Percentiles rank a stretch among this genome's conserved stretches.
These are phyloP conservation scores for Drosophila bunnanda DNA, from an alignment of 2,888 invertebrate genomes.

Conservation along the genomic window DNA sequence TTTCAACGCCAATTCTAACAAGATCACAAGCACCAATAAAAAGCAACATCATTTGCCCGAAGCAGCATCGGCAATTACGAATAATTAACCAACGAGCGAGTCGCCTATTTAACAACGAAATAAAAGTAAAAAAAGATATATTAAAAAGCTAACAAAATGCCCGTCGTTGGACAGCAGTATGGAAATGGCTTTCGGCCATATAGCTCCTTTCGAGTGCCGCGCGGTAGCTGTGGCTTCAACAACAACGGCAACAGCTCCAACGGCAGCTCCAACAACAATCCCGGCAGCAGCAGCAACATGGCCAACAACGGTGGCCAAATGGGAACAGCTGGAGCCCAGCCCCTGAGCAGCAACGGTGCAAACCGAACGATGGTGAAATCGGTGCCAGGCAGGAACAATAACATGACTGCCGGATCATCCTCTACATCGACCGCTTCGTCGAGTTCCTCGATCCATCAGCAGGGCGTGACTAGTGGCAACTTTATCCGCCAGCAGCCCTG, in stretches of 20 bases:
- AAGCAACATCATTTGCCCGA: slow-evolving; percentile 33
- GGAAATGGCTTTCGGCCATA: slow-evolving; percentile 82
- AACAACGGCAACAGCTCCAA: slow-evolving; percentile 33
- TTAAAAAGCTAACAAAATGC: slow-evolving; percentile 79
- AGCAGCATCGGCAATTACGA: slow-evolving; percentile 51
- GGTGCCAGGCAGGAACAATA: slow-evolving; percentile 44
- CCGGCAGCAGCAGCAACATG: slow-evolving; percentile 23
- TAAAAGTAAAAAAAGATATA: slow-evolving; percentile 22
- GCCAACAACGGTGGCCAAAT: slow-evolving; percentile 17
- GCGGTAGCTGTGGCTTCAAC: slow-evolving; percentile 70
- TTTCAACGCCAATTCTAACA: slow-evolving; percentile 62
- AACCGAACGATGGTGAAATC: slow-evolving; percentile 46
- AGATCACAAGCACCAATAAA: slow-evolving; percentile 30
- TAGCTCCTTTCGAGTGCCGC: slow-evolving; percentile 83
- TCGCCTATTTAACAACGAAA: slow-evolving; percentile 43
- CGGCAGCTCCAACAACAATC: slow-evolving; percentile 39
- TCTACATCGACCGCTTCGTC: slow-evolving; percentile 66
- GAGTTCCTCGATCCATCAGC: slow-evolving; percentile 60
- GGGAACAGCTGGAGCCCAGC: slow-evolving; percentile 47
- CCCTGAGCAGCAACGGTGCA: slow-evolving; percentile 53
- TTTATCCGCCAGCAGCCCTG: slow-evolving; percentile 82
- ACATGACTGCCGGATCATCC: slow-evolving; percentile 53
- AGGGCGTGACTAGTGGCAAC: slow-evolving; percentile 44
- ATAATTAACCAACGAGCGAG: slow-evolving; percentile 47
- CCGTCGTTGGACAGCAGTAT: slow-evolving; percentile 83